These are phyloP conservation scores for Campoletis raptor DNA, from an alignment of 2,888 invertebrate genomes.

Conservation along the genomic window DNA sequence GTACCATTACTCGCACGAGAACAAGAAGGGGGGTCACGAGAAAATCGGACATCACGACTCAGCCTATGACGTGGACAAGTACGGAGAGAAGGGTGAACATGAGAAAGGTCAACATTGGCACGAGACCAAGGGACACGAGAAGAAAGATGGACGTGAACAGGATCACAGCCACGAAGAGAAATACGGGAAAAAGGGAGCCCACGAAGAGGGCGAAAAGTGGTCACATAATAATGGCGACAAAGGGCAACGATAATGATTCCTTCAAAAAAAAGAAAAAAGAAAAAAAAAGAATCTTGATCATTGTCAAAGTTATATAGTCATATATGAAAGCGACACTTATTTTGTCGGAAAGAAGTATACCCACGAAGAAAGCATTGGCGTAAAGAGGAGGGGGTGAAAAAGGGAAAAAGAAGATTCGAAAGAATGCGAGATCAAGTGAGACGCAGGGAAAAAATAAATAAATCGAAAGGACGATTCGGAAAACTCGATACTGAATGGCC, in stretches of 20 bases:
- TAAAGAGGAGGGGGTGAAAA: constrained; percentile 3
- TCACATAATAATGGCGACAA: constrained; percentile 85
- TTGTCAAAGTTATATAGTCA: constrained; percentile 30
- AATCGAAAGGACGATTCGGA: constrained; percentile 18
- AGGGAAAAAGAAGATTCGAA: constrained; percentile 13
- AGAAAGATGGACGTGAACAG: constrained; percentile 86
- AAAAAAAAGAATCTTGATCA: constrained; percentile 34
- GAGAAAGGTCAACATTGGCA: constrained; percentile 87
- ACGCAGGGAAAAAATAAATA: constrained; percentile 18
- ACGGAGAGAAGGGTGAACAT: constrained; percentile 87
- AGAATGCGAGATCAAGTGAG: constrained; percentile 6
- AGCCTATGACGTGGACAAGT: constrained; percentile 85
- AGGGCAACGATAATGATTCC: constrained; percentile 33
- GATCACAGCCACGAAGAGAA: constrained; percentile 86
- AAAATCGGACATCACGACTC: constrained; percentile 86
- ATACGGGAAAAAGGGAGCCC: constrained; percentile 85
- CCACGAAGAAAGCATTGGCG: not conserved
- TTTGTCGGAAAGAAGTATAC: constrained; percentile 20
- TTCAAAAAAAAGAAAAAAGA: constrained; percentile 23
- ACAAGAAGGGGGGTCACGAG: constrained; percentile 87
- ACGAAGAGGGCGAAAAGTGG: constrained; percentile 87
- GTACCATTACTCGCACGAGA: constrained; percentile 86
- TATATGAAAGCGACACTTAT: constrained; percentile 1
- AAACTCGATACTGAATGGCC: constrained; percentile 33
- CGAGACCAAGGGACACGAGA: constrained; percentile 87